Evolutionary conservation across 1,140 invertebrate genomes (phyloP).

Genomic region (Ridgeia piscesae): DNA sequence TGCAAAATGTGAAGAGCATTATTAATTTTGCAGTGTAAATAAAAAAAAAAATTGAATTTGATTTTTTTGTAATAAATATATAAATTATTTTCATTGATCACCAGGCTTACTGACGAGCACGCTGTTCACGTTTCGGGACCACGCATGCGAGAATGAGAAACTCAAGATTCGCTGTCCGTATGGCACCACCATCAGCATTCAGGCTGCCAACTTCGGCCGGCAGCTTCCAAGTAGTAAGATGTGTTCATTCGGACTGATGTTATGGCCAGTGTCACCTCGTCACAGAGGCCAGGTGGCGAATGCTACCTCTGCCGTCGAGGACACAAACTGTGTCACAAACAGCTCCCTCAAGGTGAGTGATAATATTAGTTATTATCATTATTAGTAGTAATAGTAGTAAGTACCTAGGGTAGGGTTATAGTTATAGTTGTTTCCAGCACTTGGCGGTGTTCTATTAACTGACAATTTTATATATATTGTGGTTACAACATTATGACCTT

Average conservation of each 20-base stretch:
- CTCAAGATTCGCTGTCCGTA: slow-evolving; percentile 80
- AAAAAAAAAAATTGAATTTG: too few relatives aligned
- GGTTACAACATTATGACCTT: too few relatives aligned
- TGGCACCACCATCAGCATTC: slow-evolving; percentile 83
- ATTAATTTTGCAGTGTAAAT: background rate
- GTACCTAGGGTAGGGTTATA: too few relatives aligned
- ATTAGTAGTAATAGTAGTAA: background rate
- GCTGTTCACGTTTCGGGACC: slow-evolving; percentile 81
- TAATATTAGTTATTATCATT: slow-evolving; percentile 18
- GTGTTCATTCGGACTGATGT: slow-evolving; percentile 34
- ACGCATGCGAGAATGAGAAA: slow-evolving; percentile 82
- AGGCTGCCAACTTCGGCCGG: slow-evolving; percentile 71
- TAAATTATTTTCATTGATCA: background rate
- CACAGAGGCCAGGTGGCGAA: background rate
- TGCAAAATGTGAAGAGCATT: background rate
- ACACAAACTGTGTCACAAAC: slow-evolving; percentile 49
- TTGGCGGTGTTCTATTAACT: too few relatives aligned
- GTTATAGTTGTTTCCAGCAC: too few relatives aligned
- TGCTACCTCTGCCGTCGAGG: slow-evolving; percentile 35
- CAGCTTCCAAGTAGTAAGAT: slow-evolving; percentile 44
- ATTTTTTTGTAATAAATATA: too few relatives aligned
- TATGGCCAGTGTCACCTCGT: background rate
- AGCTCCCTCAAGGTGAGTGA: slow-evolving; percentile 47
- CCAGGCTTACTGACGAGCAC: slow-evolving; percentile 84
- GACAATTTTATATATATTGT: too few relatives aligned